Conservation (phyloP, 2,113 vertebrate species). For the Perca flavescens region DNA sequence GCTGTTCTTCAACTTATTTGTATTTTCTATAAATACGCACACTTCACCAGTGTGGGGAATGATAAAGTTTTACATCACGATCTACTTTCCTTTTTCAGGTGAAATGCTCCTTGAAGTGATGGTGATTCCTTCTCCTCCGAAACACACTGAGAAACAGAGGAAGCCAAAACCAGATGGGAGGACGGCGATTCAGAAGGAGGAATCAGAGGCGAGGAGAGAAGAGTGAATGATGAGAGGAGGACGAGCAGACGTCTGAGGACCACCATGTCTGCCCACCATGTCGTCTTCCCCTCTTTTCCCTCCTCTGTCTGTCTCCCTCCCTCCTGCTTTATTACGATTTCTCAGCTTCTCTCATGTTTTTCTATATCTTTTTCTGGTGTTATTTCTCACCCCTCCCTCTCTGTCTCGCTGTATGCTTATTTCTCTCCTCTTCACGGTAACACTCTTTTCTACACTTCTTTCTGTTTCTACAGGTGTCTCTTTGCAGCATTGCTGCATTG, state of each 20-base stretch:
- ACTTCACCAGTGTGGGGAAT: neutral
- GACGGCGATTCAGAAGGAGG: conserved; percentile 38
- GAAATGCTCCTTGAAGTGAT: conserved; percentile 28
- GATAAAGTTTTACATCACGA: neutral
- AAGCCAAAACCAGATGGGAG: conserved; percentile 39
- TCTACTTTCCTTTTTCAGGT: neutral
- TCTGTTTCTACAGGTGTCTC: conserved; percentile 72
- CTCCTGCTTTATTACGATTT: conserved; percentile 44
- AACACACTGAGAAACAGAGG: conserved; percentile 14
- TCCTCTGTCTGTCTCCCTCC: conserved; percentile 46
- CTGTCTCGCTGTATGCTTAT: neutral
- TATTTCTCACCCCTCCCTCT: conserved; percentile 60
- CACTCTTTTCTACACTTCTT: conserved; percentile 9
- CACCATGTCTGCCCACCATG: conserved; percentile 72
- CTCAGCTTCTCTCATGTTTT: conserved; percentile 34
- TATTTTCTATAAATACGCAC: neutral
- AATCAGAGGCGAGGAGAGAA: conserved; percentile 46
- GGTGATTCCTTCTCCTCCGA: conserved; percentile 19
- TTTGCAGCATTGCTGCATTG: conserved; percentile 8
- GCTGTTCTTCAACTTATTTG: neutral
- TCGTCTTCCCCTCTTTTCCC: conserved; percentile 51
- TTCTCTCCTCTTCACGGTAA: conserved; percentile 21
- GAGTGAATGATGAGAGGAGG: conserved; percentile 65
- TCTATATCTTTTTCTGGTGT: conserved; percentile 49
- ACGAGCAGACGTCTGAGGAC: conserved; percentile 66